Conservation (phyloP, 2,113 vertebrate genomes). For the Oryzias javanicus region DNA sequence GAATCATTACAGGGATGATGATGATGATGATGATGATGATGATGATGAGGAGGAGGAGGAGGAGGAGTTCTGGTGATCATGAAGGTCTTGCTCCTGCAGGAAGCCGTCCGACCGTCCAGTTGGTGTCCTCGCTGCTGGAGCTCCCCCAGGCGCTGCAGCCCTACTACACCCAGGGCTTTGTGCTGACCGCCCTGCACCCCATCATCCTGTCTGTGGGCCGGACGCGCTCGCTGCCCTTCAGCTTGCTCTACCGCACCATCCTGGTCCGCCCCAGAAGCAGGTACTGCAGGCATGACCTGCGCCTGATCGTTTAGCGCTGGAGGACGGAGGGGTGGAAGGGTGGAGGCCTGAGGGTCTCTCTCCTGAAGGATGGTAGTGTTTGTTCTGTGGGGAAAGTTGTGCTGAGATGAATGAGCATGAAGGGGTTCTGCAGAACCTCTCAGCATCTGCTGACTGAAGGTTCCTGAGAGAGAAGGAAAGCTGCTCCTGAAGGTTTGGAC, state of each 20-base stretch:
- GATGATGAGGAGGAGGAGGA: not conserved
- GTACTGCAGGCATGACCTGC: slow-evolving; percentile 57
- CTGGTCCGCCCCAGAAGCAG: slow-evolving; percentile 83
- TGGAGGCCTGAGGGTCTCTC: too few relatives aligned
- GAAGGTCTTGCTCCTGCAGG: slow-evolving; percentile 63
- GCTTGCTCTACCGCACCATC: slow-evolving; percentile 88
- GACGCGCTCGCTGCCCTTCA: slow-evolving; percentile 83
- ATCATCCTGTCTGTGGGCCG: slow-evolving; percentile 84
- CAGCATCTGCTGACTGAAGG: too few relatives aligned
- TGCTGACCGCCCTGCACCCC: slow-evolving; percentile 87
- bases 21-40: not conserved
- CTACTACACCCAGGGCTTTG: slow-evolving; percentile 89
- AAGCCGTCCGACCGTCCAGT: slow-evolving; percentile 87
- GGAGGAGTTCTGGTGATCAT: not conserved
- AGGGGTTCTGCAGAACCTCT: too few relatives aligned
- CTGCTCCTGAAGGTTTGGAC: too few relatives aligned
- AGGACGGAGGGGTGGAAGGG: too few relatives aligned
- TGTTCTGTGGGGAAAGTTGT: too few relatives aligned
- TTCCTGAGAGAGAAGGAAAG: too few relatives aligned
- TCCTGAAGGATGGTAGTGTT: too few relatives aligned
- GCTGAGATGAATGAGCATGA: too few relatives aligned
- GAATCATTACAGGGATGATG: not conserved
- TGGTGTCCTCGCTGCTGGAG: slow-evolving; percentile 86
- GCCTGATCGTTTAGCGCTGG: too few relatives aligned
- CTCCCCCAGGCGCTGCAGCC: slow-evolving; percentile 86